Evolutionary conservation across 37 sponge, comb jelly and placozoan genomes (phyloP).

Genomic region (Halichondria panicea): DNA sequence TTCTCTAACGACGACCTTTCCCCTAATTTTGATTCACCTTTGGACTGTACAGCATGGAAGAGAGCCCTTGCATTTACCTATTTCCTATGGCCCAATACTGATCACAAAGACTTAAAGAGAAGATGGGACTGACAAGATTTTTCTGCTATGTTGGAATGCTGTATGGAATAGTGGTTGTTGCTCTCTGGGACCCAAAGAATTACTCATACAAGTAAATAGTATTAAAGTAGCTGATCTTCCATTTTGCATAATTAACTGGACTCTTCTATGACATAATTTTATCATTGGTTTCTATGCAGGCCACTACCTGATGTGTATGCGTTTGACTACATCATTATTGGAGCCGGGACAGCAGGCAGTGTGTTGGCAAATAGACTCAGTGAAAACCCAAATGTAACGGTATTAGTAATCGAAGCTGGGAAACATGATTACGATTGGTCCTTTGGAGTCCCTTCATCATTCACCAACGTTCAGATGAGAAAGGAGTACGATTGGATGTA

Average conservation of each 20-base stretch:
- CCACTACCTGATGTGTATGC: slow-evolving; percentile 10
- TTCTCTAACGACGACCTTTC: no score
- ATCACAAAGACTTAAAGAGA: no score
- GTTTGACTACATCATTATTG: slow-evolving; percentile 84
- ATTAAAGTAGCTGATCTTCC: background rate
- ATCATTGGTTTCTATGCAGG: background rate
- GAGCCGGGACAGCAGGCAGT: slow-evolving; percentile 88
- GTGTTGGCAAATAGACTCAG: slow-evolving; percentile 85
- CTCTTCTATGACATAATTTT: background rate
- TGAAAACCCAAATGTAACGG: slow-evolving; percentile 72
- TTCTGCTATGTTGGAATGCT: background rate
- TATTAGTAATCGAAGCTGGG: slow-evolving; percentile 83
- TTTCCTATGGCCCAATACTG: no score
- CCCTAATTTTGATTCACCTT: no score
- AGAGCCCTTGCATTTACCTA: no score
- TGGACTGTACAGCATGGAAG: no score
- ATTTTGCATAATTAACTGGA: background rate
- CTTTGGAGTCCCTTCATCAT: slow-evolving; percentile 45
- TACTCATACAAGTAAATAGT: slow-evolving; percentile 9
- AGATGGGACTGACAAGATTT: background rate
- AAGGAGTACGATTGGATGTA: slow-evolving; percentile 74
- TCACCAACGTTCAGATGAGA: slow-evolving; percentile 18
- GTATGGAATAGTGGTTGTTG: background rate
- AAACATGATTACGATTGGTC: slow-evolving; percentile 37
- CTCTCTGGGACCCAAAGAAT: slow-evolving; percentile 6